Percentiles rank a stretch among this genome's conserved stretches.
Conservation (phyloP, 2,797 vertebrate species). For the Argentina silus region DNA sequence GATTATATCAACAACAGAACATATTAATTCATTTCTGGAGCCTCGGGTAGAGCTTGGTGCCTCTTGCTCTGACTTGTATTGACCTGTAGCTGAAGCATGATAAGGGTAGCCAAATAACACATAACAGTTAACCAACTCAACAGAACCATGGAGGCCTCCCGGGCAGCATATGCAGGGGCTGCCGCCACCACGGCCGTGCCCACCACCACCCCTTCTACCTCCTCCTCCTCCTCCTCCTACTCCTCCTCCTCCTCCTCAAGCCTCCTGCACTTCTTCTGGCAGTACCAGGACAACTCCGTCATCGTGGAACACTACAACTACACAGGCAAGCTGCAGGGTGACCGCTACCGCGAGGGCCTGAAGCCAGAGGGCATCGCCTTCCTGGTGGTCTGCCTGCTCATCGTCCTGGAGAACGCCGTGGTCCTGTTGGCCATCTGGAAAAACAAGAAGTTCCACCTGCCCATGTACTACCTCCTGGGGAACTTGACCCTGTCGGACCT, state of each 20-base stretch:
- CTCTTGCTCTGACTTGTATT: not conserved
- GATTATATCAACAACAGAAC: slow-evolving; percentile 18
- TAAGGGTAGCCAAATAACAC: slow-evolving; percentile 48
- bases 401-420: slow-evolving; percentile 86
- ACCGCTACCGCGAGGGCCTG: slow-evolving; percentile 79
- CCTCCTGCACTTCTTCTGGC: slow-evolving; percentile 63
- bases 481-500: slow-evolving; percentile 90
- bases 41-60: not conserved
- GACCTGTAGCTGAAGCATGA: not conserved
- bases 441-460: slow-evolving; percentile 90
- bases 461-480: slow-evolving; percentile 91
- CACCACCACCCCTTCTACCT: slow-evolving; percentile 12
- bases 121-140: slow-evolving; percentile 29
- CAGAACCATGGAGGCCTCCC: slow-evolving; percentile 45
- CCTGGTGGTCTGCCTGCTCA: slow-evolving; percentile 84
- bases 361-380: slow-evolving; percentile 80
- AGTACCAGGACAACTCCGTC: slow-evolving; percentile 77
- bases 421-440: slow-evolving; percentile 86
- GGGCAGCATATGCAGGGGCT: slow-evolving; percentile 35
- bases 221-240: slow-evolving; percentile 32
- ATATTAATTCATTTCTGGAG: not conserved
- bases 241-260: slow-evolving; percentile 27
- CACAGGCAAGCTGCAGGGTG: slow-evolving; percentile 82
- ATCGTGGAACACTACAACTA: slow-evolving; percentile 85
- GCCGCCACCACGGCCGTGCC: slow-evolving; percentile 18